These are phyloP conservation scores for Ameiurus melas DNA, from an alignment of 2,113 vertebrate species.

Conservation along the genomic window DNA sequence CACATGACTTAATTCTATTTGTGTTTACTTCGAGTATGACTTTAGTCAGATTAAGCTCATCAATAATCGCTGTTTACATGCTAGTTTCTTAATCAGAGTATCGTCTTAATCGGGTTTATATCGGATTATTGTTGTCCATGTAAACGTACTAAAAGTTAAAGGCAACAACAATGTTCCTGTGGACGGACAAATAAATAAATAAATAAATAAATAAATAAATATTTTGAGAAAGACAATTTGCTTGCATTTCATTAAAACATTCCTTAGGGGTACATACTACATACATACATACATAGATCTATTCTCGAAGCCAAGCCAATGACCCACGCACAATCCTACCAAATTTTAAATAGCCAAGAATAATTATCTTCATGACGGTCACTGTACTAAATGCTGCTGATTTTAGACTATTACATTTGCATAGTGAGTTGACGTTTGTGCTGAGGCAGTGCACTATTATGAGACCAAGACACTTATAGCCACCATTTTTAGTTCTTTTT, in stretches of 20 bases:
- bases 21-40: too few species aligned
- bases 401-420: too few species aligned
- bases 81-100: too few species aligned
- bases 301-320: background rate
- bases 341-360: background rate
- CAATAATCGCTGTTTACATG: too few species aligned
- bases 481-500: background rate
- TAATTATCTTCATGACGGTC: background rate
- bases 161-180: background rate
- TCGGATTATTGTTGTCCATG: too few species aligned
- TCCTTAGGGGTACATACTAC: background rate
- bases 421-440: slow-evolving; percentile 24
- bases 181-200: too few species aligned
- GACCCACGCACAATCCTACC: too few species aligned
- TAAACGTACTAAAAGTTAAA: background rate
- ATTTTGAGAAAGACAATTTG: background rate
- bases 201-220: too few species aligned
- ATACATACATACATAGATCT: background rate
- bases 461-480: background rate
- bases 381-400: background rate
- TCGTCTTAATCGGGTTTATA: too few species aligned
- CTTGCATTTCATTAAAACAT: background rate
- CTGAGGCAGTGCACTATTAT: slow-evolving; percentile 5
- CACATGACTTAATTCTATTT: too few species aligned
- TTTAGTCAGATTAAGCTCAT: too few species aligned